phyloP scores from a whole-genome alignment of 2,113 vertebrate genomes.

The Pomatorhinus ruficollis region DNA sequence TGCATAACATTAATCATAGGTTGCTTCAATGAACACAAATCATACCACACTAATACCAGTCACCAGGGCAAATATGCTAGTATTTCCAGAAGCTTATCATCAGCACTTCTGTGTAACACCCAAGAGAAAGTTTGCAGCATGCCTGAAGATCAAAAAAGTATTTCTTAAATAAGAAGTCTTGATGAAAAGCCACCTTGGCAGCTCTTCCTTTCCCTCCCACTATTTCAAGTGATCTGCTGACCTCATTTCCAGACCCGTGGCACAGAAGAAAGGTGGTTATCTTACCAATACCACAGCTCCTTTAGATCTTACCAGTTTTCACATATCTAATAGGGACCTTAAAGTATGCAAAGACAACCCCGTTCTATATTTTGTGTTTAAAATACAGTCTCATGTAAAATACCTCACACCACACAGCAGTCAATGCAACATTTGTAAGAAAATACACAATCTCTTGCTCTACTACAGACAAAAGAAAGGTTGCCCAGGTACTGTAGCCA shows the following conservation, averaged over 20 bases:
- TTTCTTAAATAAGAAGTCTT: neutral
- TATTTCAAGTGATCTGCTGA: neutral
- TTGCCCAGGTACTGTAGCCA: neutral
- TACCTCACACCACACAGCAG: neutral
- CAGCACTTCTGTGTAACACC: neutral
- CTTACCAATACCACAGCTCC: neutral
- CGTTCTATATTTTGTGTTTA: neutral
- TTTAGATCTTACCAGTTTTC: neutral
- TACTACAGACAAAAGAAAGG: neutral
- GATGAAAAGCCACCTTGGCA: neutral
- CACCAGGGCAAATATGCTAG: neutral
- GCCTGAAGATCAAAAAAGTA: neutral
- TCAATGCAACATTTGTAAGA: neutral
- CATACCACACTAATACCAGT: neutral
- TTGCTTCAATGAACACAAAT: neutral
- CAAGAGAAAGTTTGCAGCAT: neutral
- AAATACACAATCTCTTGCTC: neutral
- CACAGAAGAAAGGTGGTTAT: neutral
- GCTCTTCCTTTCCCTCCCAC: neutral
- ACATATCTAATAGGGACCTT: neutral
- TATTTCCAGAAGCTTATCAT: neutral
- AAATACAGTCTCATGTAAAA: neutral
- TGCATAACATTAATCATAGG: neutral
- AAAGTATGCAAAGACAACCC: neutral
- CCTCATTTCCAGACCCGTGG: neutral